Base-by-base conservation (phyloP, 2,797 vertebrate genomes). In the Ptychobarbus kaznakovi region DNA sequence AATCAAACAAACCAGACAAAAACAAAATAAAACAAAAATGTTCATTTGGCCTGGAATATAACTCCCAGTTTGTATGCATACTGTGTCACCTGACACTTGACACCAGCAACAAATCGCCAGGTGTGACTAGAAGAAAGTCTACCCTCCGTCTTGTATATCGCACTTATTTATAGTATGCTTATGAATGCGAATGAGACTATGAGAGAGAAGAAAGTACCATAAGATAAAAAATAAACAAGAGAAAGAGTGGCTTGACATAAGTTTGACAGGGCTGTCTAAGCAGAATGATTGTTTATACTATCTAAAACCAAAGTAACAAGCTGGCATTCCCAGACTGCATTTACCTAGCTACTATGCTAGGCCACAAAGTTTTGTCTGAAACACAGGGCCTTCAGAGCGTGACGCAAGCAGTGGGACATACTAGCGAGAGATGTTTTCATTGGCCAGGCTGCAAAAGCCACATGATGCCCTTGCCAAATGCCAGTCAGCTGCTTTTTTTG, bases 401-500 rank as follows among this genome's bases (percentile, higher is more conserved):
- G 49, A 70, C 63, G 83, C 72, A 10, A 44, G 25, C 69, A 77
- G 73, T 16, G 44, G 83, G 76, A 70, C 85, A 56, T 63, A 58
- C 72, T 69, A 53, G 42, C 44, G 18, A 65, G 18, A 20, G 63
- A 76, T 74, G 76, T 81, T 80, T 79, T 82, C 56, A 75, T 86
- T 86, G 75, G 87, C 75, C 68, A 32, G 61, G 20, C 58, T 28
- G 32, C 58, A 68, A 46, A 40, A 73, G 81, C 76, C 69, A 72
- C 49, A 79, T 76, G 53, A 56, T 76, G 38, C 25, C 78, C 82
- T 35, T 80, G 51, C 72, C 53, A 61, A 86, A 86, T 51, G 82
- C 53, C 85, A 84, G 85, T 85, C 77, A 81, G 72, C 78, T 80
- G 76, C 68, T 87, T 76, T 81, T 82, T 87, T 75, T 77, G 70